Evolutionary conservation across 2,888 invertebrate genomes (phyloP).

Genomic region (Trichogramma dendrolimi): DNA sequence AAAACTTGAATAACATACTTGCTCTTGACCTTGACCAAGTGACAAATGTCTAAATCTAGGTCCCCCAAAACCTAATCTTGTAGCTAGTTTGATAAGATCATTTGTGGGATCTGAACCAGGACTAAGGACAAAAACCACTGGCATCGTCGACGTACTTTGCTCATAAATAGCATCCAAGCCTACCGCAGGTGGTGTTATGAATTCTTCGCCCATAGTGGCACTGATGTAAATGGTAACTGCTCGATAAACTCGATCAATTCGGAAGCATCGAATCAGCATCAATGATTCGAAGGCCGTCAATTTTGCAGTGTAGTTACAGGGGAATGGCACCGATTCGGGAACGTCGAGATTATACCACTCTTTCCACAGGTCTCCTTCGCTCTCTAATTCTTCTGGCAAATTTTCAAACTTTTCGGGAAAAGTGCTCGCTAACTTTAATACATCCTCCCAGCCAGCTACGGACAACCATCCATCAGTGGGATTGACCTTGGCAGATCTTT

Average conservation of each 20-base stretch:
- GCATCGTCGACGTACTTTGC: slow-evolving; percentile 77
- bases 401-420: slow-evolving; percentile 65
- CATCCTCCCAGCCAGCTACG: slow-evolving; percentile 76
- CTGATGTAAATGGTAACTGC: slow-evolving; percentile 81
- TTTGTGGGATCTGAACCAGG: slow-evolving; percentile 92
- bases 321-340: slow-evolving; percentile 71
- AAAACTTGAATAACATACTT: slow-evolving; percentile 54
- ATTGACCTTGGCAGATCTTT: slow-evolving; percentile 64
- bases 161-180: slow-evolving; percentile 81
- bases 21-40: slow-evolving; percentile 90
- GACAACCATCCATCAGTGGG: slow-evolving; percentile 70
- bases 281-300: slow-evolving; percentile 63
- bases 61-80: slow-evolving; percentile 61
- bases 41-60: slow-evolving; percentile 84
- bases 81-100: slow-evolving; percentile 76
- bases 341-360: slow-evolving; percentile 82
- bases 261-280: slow-evolving; percentile 83
- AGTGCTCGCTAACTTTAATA: slow-evolving; percentile 67
- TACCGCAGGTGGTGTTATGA: slow-evolving; percentile 73
- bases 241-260: slow-evolving; percentile 82
- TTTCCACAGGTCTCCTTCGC: slow-evolving; percentile 66
- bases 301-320: slow-evolving; percentile 64
- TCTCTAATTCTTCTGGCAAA: slow-evolving; percentile 57
- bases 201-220: slow-evolving; percentile 79
- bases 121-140: slow-evolving; percentile 88